Conservation (phyloP, 2,888 invertebrate genomes). For the Meta bourneti region DNA sequence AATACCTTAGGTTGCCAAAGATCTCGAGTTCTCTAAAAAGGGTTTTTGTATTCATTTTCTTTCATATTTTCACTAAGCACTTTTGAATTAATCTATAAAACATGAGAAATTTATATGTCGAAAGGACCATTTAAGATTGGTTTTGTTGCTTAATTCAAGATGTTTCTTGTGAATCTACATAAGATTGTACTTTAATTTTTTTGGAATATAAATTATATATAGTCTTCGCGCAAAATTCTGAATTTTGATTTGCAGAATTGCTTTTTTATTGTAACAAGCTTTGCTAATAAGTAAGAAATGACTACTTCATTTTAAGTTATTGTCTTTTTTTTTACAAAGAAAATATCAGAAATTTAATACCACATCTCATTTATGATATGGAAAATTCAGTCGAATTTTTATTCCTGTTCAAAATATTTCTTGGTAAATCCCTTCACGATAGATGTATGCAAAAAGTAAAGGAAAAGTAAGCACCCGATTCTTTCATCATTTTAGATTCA, state of each 20-base stretch:
- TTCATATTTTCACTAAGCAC: too few relatives aligned
- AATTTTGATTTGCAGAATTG: not conserved
- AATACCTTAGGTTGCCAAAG: too few relatives aligned
- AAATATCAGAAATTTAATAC: not conserved
- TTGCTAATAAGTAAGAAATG: not conserved
- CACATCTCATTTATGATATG: slow-evolving; percentile 5
- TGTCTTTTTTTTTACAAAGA: not conserved
- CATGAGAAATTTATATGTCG: too few relatives aligned
- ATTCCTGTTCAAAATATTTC: slow-evolving; percentile 4
- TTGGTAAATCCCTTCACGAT: not conserved
- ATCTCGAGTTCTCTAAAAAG: too few relatives aligned
- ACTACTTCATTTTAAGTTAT: not conserved
- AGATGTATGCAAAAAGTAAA: not conserved
- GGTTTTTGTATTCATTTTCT: too few relatives aligned
- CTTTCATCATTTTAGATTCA: slow-evolving; percentile 38
- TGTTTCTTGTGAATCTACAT: slow-evolving; percentile 14
- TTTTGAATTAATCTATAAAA: too few relatives aligned
- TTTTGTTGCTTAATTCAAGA: not conserved
- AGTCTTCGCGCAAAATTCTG: not conserved
- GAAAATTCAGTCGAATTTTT: slow-evolving; percentile 6
- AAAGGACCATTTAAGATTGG: too few relatives aligned
- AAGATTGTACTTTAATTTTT: not conserved
- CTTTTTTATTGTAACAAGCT: slow-evolving; percentile 1
- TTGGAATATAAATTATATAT: not conserved
- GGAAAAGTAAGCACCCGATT: not conserved